Percentiles rank a stretch among this genome's conserved stretches.
Conservation (phyloP, 2,113 vertebrate species). For the Eclectus roratus region DNA sequence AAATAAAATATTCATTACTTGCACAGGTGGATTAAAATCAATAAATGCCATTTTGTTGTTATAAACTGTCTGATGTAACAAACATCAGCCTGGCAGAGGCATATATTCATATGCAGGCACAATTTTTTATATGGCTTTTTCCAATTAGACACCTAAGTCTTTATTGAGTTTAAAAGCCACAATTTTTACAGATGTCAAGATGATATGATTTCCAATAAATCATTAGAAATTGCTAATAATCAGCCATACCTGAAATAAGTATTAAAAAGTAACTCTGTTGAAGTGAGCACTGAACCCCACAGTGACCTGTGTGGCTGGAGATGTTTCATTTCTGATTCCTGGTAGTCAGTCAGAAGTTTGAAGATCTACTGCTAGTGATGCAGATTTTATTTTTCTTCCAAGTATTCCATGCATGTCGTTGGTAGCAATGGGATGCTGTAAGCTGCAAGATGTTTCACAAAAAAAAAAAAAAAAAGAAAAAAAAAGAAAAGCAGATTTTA, state of each 20-base stretch:
- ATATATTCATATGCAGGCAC: neutral
- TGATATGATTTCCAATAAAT: neutral
- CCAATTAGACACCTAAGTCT: neutral
- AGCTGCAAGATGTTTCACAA: neutral
- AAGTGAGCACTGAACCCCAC: neutral
- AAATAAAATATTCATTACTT: constrained; percentile 54
- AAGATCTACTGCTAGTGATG: neutral
- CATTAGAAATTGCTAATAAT: neutral
- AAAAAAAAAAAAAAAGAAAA: neutral
- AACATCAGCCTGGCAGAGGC: neutral
- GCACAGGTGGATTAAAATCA: constrained; percentile 56
- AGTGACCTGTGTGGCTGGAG: neutral
- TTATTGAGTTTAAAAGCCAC: neutral
- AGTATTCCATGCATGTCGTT: neutral
- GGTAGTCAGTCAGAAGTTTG: neutral
- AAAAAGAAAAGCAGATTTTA: constrained; percentile 14
- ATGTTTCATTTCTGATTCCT: neutral
- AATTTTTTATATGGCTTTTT: neutral
- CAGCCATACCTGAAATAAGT: neutral
- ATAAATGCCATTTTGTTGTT: constrained; percentile 46
- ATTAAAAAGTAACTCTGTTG: neutral
- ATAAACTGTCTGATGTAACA: constrained; percentile 25
- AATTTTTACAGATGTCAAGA: neutral
- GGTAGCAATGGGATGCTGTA: neutral
- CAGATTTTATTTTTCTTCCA: neutral